Evolutionary conservation across 1,140 invertebrate species (phyloP).

Genomic region (Oryctes rhinoceros): DNA sequence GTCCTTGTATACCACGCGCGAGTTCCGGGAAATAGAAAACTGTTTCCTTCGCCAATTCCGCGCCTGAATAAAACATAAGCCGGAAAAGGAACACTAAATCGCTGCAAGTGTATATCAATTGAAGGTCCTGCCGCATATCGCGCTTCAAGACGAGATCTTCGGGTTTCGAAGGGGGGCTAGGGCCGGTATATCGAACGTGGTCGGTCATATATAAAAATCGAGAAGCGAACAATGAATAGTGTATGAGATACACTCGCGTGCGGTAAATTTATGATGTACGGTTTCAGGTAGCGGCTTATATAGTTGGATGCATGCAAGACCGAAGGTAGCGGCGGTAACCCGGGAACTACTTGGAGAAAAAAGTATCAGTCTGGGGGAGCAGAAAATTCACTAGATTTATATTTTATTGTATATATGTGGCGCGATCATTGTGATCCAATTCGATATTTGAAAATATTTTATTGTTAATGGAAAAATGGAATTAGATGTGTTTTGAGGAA

Average conservation of each 20-base stretch:
- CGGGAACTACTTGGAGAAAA: background rate
- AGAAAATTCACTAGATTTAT: background rate
- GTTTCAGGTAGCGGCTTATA: background rate
- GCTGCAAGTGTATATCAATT: constrained; percentile 37
- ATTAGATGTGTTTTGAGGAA: background rate
- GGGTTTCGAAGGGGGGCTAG: background rate
- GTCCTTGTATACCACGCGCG: background rate
- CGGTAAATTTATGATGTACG: constrained; percentile 11
- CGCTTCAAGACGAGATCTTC: background rate
- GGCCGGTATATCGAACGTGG: background rate
- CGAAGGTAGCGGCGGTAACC: background rate
- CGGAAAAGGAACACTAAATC: constrained; percentile 36
- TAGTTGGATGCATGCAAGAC: background rate
- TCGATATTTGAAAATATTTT: constrained; percentile 3
- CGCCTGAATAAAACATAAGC: constrained; percentile 30
- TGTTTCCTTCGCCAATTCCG: constrained; percentile 26
- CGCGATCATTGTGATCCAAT: background rate
- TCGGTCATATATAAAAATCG: constrained; percentile 34
- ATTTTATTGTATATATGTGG: background rate
- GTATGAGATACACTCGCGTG: constrained; percentile 29
- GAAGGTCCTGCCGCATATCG: constrained; percentile 3
- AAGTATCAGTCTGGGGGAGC: background rate
- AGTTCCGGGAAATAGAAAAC: background rate
- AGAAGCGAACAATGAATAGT: constrained; percentile 29
- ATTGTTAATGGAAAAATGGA: background rate